Evolutionary conservation across 1,140 invertebrate species (phyloP).

Genomic region (Plectus sambesii): DNA sequence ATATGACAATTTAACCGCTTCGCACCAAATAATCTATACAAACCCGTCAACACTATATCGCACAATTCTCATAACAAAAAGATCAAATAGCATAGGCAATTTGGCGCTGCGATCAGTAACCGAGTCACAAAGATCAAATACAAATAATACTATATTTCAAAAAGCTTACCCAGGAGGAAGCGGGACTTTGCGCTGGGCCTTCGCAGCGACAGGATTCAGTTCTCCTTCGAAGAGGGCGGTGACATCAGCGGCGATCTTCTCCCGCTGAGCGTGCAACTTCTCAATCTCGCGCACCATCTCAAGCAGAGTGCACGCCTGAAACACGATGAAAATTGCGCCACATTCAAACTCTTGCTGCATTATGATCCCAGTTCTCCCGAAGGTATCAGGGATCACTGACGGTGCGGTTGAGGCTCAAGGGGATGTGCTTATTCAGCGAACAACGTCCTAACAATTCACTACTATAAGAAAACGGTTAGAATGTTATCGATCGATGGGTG

Average conservation of each 20-base stretch:
- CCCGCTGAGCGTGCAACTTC: conserved; percentile 17
- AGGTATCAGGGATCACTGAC: conserved; percentile 94
- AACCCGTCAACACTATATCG: conserved; percentile 9
- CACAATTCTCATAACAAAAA: too few relatives aligned
- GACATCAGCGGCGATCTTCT: conserved; percentile 44
- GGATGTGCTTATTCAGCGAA: too few relatives aligned
- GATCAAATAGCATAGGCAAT: too few relatives aligned
- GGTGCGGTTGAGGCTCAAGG: too few relatives aligned
- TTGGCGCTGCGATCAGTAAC: too few relatives aligned
- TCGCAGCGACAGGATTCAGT: conserved; percentile 92
- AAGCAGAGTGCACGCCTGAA: conserved; percentile 36
- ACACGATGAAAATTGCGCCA: neutral
- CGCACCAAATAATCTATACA: neutral
- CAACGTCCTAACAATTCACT: too few relatives aligned
- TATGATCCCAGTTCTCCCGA: too few relatives aligned
- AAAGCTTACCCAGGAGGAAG: conserved; percentile 77
- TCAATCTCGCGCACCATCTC: conserved; percentile 31
- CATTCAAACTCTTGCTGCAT: conserved; percentile 78
- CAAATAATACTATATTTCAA: neutral
- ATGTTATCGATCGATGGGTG: too few relatives aligned
- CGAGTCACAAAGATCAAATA: too few relatives aligned
- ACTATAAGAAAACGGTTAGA: too few relatives aligned
- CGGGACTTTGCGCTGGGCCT: conserved; percentile 95
- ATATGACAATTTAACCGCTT: conserved; percentile 6
- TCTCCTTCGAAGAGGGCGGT: conserved; percentile 63